Evolutionary conservation across 2,113 vertebrate species (phyloP).

Genomic region (Chlamydotis undulata): DNA sequence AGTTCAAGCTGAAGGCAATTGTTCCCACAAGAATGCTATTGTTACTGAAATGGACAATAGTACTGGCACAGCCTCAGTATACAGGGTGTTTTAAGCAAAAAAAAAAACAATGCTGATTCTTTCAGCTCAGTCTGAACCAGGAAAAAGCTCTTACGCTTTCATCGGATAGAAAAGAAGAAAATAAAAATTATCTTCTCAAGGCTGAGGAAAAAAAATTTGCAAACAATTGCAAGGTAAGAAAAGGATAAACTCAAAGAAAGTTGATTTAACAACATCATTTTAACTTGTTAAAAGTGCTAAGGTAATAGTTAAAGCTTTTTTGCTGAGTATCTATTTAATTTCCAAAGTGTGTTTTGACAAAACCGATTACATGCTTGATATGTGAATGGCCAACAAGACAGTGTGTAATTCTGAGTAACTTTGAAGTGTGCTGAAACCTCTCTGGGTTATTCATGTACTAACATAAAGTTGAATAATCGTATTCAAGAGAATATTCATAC

Average conservation of each 20-base stretch:
- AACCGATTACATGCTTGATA: background rate
- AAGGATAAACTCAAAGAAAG: background rate
- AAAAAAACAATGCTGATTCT: background rate
- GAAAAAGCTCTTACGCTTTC: background rate
- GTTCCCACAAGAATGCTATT: background rate
- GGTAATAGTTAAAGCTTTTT: background rate
- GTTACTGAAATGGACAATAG: background rate
- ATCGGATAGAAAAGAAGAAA: background rate
- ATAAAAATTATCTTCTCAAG: background rate
- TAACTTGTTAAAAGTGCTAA: background rate
- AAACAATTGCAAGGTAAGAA: background rate
- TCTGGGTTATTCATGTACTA: background rate
- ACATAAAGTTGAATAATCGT: background rate
- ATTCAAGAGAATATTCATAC: background rate
- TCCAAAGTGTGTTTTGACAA: background rate
- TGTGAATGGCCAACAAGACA: background rate
- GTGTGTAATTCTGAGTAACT: background rate
- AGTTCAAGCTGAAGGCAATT: background rate
- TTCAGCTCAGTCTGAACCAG: background rate
- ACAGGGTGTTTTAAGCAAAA: background rate
- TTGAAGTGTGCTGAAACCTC: background rate
- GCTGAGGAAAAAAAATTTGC: background rate
- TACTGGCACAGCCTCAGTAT: background rate
- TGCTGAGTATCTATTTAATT: background rate
- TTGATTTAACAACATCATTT: background rate